Percentiles rank a stretch among this genome's conserved stretches.
phyloP scores from a whole-genome alignment of 2,113 vertebrate genomes.

The Chaetorhynchus papuensis region DNA sequence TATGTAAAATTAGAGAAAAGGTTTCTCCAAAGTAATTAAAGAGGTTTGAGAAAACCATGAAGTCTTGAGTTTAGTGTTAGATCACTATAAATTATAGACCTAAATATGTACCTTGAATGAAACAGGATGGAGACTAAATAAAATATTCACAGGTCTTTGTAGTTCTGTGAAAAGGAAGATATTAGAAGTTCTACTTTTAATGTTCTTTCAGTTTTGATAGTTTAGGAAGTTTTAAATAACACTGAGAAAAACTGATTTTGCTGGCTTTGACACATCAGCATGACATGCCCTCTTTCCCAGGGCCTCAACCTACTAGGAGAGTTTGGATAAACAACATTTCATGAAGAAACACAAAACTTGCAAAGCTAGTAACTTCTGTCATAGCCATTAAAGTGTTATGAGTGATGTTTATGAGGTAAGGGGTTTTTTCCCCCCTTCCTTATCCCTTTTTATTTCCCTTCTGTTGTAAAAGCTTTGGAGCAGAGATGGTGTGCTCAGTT shows the following conservation, averaged over 20 bases:
- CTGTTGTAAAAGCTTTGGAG: background rate
- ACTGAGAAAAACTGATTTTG: background rate
- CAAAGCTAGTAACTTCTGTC: background rate
- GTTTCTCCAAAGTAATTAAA: background rate
- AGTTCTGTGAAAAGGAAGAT: background rate
- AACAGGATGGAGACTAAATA: background rate
- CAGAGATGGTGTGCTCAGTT: background rate
- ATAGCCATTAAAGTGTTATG: background rate
- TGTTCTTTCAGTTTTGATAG: background rate
- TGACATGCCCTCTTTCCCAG: background rate
- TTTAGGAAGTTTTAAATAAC: background rate
- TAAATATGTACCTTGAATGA: background rate
- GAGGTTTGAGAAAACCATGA: background rate
- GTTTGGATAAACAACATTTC: background rate
- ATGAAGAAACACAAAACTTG: background rate
- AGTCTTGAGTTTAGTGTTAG: background rate
- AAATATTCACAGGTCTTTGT: background rate
- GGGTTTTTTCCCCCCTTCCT: accelerated
- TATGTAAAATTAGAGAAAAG: background rate
- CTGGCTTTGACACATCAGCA: background rate
- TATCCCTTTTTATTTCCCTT: background rate
- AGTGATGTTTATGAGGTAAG: background rate
- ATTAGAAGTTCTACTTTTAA: background rate
- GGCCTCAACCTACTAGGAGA: background rate
- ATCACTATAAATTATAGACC: background rate